Evolutionary conservation across 2,797 vertebrate genomes (phyloP).

Genomic region (Silurus aristotelis): DNA sequence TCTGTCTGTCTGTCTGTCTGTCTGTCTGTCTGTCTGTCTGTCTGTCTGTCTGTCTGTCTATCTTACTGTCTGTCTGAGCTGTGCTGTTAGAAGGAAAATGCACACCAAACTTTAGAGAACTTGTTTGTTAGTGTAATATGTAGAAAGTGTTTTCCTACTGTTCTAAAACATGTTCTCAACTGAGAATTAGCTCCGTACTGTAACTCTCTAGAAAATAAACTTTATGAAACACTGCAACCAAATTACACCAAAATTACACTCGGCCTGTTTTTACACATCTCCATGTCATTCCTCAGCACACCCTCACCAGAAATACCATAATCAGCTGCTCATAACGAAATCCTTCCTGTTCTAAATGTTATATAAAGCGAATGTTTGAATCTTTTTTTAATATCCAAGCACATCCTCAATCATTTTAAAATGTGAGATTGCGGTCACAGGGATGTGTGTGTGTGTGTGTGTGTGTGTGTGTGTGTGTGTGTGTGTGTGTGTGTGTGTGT

Average conservation of each 20-base stretch:
- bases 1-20: too few species aligned
- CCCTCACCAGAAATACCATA: background rate
- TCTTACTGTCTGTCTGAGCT: too few species aligned
- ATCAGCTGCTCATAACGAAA: background rate
- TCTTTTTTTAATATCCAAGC: background rate
- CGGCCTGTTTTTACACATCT: background rate
- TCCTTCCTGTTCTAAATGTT: background rate
- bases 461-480: background rate
- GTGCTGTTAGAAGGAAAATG: too few species aligned
- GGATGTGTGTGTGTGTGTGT: background rate
- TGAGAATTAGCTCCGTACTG: background rate
- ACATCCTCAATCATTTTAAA: background rate
- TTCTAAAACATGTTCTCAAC: background rate
- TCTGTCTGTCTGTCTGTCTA: too few species aligned
- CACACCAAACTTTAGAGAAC: too few species aligned
- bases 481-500: background rate
- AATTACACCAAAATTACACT: background rate
- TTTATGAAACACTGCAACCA: background rate
- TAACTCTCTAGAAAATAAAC: background rate
- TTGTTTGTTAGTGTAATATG: too few species aligned
- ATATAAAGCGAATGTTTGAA: background rate
- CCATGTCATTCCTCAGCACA: background rate
- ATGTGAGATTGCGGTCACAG: constrained; percentile 6
- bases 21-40: too few species aligned
- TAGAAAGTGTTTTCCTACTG: too few species aligned